Base-by-base conservation (phyloP, 2,888 invertebrate species). In the Seira musarum region DNA sequence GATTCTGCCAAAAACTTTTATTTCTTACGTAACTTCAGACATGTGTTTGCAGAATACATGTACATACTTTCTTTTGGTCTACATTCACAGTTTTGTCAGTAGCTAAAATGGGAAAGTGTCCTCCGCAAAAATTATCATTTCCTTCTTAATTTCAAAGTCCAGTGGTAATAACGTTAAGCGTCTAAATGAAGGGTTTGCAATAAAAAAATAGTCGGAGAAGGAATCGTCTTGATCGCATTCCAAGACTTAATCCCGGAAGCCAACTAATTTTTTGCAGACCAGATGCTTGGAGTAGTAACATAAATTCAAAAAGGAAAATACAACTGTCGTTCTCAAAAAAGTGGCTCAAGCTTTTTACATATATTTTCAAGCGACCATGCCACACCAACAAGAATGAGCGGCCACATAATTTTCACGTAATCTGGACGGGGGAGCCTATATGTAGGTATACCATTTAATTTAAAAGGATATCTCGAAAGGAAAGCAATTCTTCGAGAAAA, bases 261-360 rank as follows among this genome's bases (percentile, higher is more conserved):
- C 53, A 53, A 53, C 53, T 53, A 53, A 53, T 53, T 53, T 53
- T 53, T 53, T 53, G 53, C 53, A n/a, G 53, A 17, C 53, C 53
- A 53, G 53, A 3, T 53, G 53, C 53, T 53, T 17, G 17, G 6
- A 53, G 53, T 30, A 30, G 30, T 30, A 30, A 53, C 53, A 53
- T 53, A 53, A 53, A 53, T 53, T 53, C 53, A 53, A 53, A 53
- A 53, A 53, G 13, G 53, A 53, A 53, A 53, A 53, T 53, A 53
- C 53, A 53, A 53, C 3, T 17, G 53, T 53, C 53, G 15, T 30
- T 30, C 30, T 30, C 30, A 30, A 30, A 30, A 30, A 30, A 30
- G 30, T 30, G 30, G 30, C 30, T 30, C 30, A 30, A 30, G 30
- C 30, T 30, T 8, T 8, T 2, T 30, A 30, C 30, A 30, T 30